These are phyloP conservation scores for Chelonia mydas DNA, from an alignment of 2,797 vertebrate genomes.

Conservation along the genomic window DNA sequence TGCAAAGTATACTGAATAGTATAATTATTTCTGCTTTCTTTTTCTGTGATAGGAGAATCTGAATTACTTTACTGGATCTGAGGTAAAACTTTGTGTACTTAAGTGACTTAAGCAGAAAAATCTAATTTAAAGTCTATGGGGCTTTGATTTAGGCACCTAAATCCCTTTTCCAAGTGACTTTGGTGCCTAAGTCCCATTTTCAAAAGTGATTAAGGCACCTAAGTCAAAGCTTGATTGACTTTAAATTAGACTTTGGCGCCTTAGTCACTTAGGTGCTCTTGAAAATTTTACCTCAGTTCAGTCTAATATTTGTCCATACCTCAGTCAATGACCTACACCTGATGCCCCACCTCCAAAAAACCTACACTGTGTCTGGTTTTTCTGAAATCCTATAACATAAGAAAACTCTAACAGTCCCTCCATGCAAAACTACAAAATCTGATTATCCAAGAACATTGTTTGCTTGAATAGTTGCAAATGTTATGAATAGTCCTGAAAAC, in stretches of 20 bases:
- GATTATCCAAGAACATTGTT: not conserved
- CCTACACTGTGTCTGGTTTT: rapidly evolving
- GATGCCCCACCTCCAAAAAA: not conserved
- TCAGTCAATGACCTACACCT: not conserved
- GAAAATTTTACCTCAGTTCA: rapidly evolving
- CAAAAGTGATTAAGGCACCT: no score
- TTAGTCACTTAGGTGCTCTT: not conserved
- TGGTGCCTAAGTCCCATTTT: no score
- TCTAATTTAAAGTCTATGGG: no score
- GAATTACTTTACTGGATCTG: no score
- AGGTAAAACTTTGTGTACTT: no score
- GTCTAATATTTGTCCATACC: not conserved
- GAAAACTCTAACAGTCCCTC: constrained; percentile 14
- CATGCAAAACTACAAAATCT: not conserved
- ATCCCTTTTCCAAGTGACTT: no score
- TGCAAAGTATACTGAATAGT: no score
- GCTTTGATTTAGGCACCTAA: no score
- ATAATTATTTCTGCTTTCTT: no score
- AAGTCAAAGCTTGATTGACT: not conserved
- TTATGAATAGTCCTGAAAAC: constrained; percentile 74
- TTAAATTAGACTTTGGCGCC: not conserved
- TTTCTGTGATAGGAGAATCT: no score
- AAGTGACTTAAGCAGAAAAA: no score
- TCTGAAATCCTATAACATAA: not conserved
- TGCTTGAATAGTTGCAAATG: constrained; percentile 58